Conservation (phyloP, 2,113 vertebrate genomes). For the Mus musculus region DNA sequence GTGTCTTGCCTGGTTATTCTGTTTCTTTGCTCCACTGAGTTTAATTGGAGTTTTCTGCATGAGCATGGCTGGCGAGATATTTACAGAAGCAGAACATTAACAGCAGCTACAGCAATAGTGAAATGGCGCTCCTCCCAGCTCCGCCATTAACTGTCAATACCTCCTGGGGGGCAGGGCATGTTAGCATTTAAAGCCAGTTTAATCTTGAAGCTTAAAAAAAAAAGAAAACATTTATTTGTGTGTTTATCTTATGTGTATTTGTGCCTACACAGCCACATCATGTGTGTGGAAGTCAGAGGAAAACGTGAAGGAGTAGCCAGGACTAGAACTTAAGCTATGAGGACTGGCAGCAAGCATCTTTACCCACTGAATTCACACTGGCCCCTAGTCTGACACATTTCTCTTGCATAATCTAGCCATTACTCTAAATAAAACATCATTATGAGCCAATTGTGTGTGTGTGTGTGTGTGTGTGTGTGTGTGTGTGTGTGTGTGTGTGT, state of each 20-base stretch:
- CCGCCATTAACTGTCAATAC: neutral
- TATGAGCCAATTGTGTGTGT: neutral
- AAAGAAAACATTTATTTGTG: neutral
- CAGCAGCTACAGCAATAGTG: neutral
- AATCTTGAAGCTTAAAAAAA: neutral
- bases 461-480: too few species aligned
- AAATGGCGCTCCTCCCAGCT: neutral
- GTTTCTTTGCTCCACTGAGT: neutral
- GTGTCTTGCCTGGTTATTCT: neutral
- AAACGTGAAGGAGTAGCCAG: neutral
- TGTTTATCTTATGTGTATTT: neutral
- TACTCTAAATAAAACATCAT: conserved; percentile 2
- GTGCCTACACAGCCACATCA: neutral
- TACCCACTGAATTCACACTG: too few species aligned
- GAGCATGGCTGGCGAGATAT: too few species aligned
- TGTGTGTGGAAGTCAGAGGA: neutral
- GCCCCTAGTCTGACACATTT: neutral
- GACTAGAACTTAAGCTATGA: neutral
- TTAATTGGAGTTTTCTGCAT: neutral
- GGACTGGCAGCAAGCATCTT: neutral
- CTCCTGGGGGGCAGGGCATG: neutral
- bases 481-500: too few species aligned
- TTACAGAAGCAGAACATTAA: neutral
- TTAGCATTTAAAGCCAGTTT: neutral
- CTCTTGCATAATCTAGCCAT: neutral